Base-by-base conservation (phyloP, 1,140 invertebrate genomes). In the Thrips palmi region DNA sequence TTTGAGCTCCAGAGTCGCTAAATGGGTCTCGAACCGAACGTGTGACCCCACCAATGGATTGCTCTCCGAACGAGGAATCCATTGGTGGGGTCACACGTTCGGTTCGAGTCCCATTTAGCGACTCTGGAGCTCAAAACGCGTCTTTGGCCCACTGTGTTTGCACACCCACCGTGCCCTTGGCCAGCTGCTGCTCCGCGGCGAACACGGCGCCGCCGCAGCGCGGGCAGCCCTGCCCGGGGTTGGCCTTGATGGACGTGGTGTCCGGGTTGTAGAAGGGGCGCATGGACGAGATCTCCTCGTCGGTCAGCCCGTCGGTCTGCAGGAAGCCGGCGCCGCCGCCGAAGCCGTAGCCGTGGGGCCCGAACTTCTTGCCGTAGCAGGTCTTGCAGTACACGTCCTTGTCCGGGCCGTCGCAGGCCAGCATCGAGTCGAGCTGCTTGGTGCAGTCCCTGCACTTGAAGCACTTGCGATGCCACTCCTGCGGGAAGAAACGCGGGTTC, bases 391-490 rank as follows among this genome's bases (percentile, higher is more conserved):
- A 96, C 31, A 97, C 76, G 45, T 92, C 81, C 42, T 66, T 68
- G 50, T 89, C 80, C 21, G 86, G 83, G 19, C 86, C 86, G 52
- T 88, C 85, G 53, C 86, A 87, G 45, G 86, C 87, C 47, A 84
- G 84, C 52, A 88, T 88, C 14, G 88, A 94, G 54, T 93, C 87
- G 33, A 94, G 65, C 15, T 80, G 84, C 52, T 87, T 87, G 47
- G 74, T 80, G 59, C 92, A 97, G 47, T 86, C 82, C 56, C 68
- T 76, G 59, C 92, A 97, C 58, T 94, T 97, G 68, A 92, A 96
- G 64, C 92, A 97, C 61, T 96, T 96, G 64, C 92, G 75, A 67
- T 85, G 92, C 88, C 87, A 97, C 60, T 89, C 87, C 52, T 84
- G 71, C 41, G 45, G 38, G n/a, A n/a, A n/a, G n/a, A n/a, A n/a